Evolutionary conservation across 1,140 invertebrate genomes (phyloP).

Genomic region (Berghia stephanieae): DNA sequence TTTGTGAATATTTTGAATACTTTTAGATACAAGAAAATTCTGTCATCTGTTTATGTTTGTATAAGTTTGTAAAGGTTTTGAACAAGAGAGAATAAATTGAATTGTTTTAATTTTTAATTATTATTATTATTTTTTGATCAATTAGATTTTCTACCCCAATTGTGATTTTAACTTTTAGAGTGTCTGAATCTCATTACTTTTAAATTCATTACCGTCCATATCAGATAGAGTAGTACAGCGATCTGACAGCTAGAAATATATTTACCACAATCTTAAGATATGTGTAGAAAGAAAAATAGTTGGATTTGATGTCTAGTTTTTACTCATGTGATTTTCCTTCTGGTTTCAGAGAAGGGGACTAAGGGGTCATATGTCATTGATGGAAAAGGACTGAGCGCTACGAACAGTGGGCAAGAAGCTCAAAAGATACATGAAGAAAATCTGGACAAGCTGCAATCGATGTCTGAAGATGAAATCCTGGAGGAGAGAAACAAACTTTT

Average conservation of each 20-base stretch:
- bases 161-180: too few species aligned
- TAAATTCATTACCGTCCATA: too few species aligned
- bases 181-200: too few species aligned
- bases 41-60: too few species aligned
- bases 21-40: too few species aligned
- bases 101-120: too few species aligned
- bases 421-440: constrained; percentile 79
- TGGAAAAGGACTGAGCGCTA: constrained; percentile 50
- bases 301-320: not conserved
- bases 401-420: constrained; percentile 68
- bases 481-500: constrained; percentile 77
- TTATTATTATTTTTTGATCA: too few species aligned
- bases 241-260: not conserved
- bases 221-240: constrained; percentile 18
- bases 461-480: constrained; percentile 81
- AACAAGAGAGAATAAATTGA: too few species aligned
- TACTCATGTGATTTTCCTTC: not conserved
- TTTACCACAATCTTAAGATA: not conserved
- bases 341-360: not conserved
- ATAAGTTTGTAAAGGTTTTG: too few species aligned
- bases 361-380: constrained; percentile 32
- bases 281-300: not conserved
- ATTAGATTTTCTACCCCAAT: too few species aligned
- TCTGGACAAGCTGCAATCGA: constrained; percentile 73
- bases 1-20: too few species aligned